These are phyloP conservation scores for Salvelinus alpinus DNA, from an alignment of 2,113 vertebrate species.

Conservation along the genomic window DNA sequence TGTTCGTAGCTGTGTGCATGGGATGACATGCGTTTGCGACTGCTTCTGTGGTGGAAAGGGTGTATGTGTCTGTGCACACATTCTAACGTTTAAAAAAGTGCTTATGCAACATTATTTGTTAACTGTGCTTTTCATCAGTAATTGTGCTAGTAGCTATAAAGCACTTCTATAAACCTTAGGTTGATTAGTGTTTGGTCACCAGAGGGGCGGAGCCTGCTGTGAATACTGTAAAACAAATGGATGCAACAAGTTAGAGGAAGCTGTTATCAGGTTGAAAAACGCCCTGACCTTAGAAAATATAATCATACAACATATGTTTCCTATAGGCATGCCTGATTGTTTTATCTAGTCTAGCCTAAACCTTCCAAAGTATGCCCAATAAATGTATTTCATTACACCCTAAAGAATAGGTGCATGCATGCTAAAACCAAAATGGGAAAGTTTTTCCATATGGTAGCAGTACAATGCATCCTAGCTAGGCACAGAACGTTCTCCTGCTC, in stretches of 20 bases:
- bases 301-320: neutral
- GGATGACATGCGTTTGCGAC: neutral
- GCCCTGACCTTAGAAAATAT: neutral
- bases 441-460: no score
- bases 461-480: conserved; percentile 1
- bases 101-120: no score
- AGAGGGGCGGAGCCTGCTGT: no score
- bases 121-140: no score
- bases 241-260: neutral
- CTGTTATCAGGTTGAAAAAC: neutral
- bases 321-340: conserved; percentile 2
- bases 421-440: conserved; percentile 3
- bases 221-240: neutral
- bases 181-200: no score
- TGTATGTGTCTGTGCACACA: neutral
- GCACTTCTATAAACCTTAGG: no score
- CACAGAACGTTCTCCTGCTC: conserved; percentile 20
- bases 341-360: neutral
- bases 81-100: no score
- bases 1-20: neutral
- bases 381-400: conserved; percentile 19
- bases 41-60: neutral
- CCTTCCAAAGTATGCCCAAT: neutral
- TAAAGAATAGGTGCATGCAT: conserved; percentile 10
- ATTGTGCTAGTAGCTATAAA: no score